Conservation (phyloP, 2,797 vertebrate genomes). For the Diceros bicornis region DNA sequence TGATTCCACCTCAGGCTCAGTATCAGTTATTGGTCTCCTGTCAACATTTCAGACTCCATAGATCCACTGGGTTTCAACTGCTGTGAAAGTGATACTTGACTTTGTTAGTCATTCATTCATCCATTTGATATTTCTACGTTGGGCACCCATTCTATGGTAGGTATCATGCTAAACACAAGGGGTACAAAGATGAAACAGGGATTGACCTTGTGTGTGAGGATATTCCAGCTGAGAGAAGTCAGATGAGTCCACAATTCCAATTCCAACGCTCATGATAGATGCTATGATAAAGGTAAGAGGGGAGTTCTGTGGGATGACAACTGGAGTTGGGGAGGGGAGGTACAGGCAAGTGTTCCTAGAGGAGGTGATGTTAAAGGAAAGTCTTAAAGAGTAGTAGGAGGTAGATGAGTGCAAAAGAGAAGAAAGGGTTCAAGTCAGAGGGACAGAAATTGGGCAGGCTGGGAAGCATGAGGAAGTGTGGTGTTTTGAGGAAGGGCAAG, state of each 20-base stretch:
- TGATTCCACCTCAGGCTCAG: not conserved
- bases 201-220: not conserved
- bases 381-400: not conserved
- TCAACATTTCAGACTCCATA: not conserved
- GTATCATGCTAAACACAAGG: not conserved
- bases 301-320: not conserved
- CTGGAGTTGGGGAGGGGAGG: not conserved
- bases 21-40: conserved; percentile 1
- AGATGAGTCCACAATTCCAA: not conserved
- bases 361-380: not conserved
- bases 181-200: not conserved
- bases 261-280: not conserved
- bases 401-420: not conserved
- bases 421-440: not conserved
- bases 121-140: not conserved
- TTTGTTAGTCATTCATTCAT: conserved; percentile 24
- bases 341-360: not conserved
- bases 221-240: conserved; percentile 3
- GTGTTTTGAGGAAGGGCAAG: not conserved
- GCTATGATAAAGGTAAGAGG: not conserved
- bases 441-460: not conserved
- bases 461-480: not conserved
- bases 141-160: not conserved
- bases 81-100: not conserved
- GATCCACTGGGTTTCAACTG: not conserved